Base-by-base conservation (phyloP, 2,888 invertebrate genomes). In the Vandiemenella viatica region DNA sequence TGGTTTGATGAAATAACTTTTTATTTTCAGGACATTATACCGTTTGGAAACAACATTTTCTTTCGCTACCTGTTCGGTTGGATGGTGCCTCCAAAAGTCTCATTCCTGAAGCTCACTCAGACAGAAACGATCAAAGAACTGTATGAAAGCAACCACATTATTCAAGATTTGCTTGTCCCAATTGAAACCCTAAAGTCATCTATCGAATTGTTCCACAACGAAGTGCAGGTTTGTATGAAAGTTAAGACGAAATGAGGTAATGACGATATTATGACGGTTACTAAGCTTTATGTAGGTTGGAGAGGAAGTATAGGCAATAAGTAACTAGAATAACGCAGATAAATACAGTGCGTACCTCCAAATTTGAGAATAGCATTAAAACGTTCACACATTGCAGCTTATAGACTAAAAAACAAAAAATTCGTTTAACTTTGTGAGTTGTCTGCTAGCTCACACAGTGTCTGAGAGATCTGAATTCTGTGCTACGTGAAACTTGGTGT, bases 81-180 rank as follows among this genome's bases (percentile, higher is more conserved):
- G 87, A 68, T 83, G 67, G 77, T 84, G 67, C 88, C 88, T 0
- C 86, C 86, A 0, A 88, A 88, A 63, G 79, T 88, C 8, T 79
- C 86, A 0, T 69, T 88, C 7, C 67, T 89, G 53, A 89, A 89
- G 65, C 66, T 83, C 55, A 85, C 85, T 0, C 84, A 85, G 62
- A 79, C 82, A 0, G 69, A 76, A 42, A 75, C 80, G 0, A 73
- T 81, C 3, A 75, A 75, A 59, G 73, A 74, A 59, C 65, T 88
- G 57, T 88, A 88, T 62, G 80, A 86, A 56, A 73, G 77, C 51
- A 74, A 79, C 23, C 88, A 89, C 64, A 75, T 88, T 43, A 77
- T 88, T 40, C 80, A 89, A 61, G 87, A 88, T 62, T 82, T 88
- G 80, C 67, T 89, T 53, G 75, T 89, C 4, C 88, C 88, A 0